Evolutionary conservation across 2,113 vertebrate species (phyloP).

Genomic region (Pseudorasbora parva): DNA sequence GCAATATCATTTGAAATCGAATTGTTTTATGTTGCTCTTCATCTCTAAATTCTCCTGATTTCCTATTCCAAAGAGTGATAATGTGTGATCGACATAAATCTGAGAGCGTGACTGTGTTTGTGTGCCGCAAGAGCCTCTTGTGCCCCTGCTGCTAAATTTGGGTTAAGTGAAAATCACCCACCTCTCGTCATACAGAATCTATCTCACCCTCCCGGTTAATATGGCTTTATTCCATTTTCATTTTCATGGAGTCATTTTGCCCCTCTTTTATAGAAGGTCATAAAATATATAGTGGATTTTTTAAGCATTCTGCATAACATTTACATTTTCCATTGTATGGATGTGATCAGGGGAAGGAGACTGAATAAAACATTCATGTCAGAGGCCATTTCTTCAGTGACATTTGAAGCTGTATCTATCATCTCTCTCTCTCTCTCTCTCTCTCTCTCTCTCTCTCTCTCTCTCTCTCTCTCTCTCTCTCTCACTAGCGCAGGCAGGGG

Average conservation of each 20-base stretch:
- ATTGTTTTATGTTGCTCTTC: not conserved
- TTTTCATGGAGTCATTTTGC: conserved; percentile 72
- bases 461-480: conserved; percentile 71
- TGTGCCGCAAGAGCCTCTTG: conserved; percentile 1
- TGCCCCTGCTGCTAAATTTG: conserved; percentile 56
- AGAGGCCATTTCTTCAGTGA: conserved; percentile 76
- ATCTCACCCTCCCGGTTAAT: conserved; percentile 62
- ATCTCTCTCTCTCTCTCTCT: conserved; percentile 70
- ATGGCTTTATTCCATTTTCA: conserved; percentile 68
- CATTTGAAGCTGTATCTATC: conserved; percentile 78
- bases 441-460: conserved; percentile 66
- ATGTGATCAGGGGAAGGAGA: conserved; percentile 68
- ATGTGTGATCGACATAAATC: conserved; percentile 12
- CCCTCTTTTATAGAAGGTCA: conserved; percentile 75
- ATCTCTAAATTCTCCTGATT: not conserved
- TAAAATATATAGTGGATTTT: conserved; percentile 73
- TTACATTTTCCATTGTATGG: conserved; percentile 78
- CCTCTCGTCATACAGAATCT: conserved; percentile 53
- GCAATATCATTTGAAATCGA: not conserved
- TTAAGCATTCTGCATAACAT: conserved; percentile 71
- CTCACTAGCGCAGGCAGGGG: conserved; percentile 69
- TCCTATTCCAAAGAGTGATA: not conserved
- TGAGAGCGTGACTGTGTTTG: conserved; percentile 46
- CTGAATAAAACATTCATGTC: conserved; percentile 77
- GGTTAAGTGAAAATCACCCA: conserved; percentile 74